Evolutionary conservation across 2,888 invertebrate genomes (phyloP).

Genomic region (Spicauda simplicius): DNA sequence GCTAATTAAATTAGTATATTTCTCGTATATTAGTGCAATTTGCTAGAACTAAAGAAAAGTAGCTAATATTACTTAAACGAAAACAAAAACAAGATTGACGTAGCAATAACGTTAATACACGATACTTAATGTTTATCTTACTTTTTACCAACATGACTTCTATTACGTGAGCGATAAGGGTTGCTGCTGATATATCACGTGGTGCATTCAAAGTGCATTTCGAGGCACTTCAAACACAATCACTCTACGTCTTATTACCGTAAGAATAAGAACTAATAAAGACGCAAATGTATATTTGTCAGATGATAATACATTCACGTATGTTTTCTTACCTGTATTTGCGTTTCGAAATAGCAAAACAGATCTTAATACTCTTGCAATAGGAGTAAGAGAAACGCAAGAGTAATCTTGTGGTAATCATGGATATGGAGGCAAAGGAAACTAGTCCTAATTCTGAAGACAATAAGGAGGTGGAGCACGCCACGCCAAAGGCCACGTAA

Average conservation of each 20-base stretch:
- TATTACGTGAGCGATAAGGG: slow-evolving; percentile 29
- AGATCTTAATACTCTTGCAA: background rate
- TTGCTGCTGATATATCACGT: slow-evolving; percentile 12
- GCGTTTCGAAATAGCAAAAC: slow-evolving; percentile 2
- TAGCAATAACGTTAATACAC: slow-evolving; percentile 12
- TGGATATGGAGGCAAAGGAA: slow-evolving; percentile 4
- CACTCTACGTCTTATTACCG: slow-evolving; percentile 2
- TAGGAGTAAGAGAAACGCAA: background rate
- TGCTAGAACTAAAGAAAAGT: slow-evolving; percentile 26
- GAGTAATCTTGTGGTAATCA: background rate
- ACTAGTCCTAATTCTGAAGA: slow-evolving; percentile 8
- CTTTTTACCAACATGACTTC: slow-evolving; percentile 20
- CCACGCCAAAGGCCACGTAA: slow-evolving; percentile 42
- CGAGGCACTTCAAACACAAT: background rate
- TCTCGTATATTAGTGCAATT: slow-evolving; percentile 20
- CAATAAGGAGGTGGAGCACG: slow-evolving; percentile 13
- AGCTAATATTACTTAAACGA: slow-evolving; percentile 7
- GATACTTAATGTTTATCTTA: slow-evolving; percentile 2
- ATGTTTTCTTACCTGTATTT: background rate
- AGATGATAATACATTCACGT: slow-evolving; percentile 19
- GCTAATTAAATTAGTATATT: slow-evolving; percentile 36
- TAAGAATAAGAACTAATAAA: slow-evolving; percentile 1
- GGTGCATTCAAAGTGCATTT: slow-evolving; percentile 2
- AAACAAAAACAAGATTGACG: slow-evolving; percentile 36
- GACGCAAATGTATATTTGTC: slow-evolving; percentile 11